Evolutionary conservation across 2,888 invertebrate species (phyloP).

Genomic region (Agonum fuliginosum): DNA sequence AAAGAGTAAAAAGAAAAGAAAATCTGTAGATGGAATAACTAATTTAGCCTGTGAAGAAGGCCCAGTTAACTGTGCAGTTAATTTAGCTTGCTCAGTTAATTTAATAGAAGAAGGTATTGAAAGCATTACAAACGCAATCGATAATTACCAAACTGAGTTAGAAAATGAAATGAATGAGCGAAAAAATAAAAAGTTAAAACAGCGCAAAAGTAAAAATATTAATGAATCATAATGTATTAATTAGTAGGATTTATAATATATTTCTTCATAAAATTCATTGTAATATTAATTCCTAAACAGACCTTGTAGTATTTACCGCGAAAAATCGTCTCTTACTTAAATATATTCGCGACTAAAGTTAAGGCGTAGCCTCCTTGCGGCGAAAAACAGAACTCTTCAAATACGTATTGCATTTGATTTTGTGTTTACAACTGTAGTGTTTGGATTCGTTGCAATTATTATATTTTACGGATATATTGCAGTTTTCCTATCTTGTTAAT

Average conservation of each 20-base stretch:
- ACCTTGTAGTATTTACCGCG: too few relatives aligned
- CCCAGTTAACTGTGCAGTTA: constrained; percentile 20
- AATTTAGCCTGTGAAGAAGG: constrained; percentile 54
- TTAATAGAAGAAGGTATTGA: constrained; percentile 63
- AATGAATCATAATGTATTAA: constrained; percentile 2
- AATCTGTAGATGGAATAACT: constrained; percentile 38
- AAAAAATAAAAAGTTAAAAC: constrained; percentile 61
- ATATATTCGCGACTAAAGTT: too few relatives aligned
- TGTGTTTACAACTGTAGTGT: too few relatives aligned
- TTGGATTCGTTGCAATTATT: too few relatives aligned
- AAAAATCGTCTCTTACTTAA: too few relatives aligned
- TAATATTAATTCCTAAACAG: too few relatives aligned
- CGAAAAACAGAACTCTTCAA: too few relatives aligned
- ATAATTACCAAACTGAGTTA: constrained; percentile 69
- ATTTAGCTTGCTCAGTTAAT: constrained; percentile 59
- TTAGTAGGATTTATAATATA: constrained; percentile 1
- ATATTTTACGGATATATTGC: too few relatives aligned
- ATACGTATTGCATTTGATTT: too few relatives aligned
- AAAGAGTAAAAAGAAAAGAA: constrained; percentile 55
- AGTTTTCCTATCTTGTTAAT: too few relatives aligned
- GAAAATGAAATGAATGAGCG: constrained; percentile 71
- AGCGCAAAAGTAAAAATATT: neutral
- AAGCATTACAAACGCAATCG: constrained; percentile 67
- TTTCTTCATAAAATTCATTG: neutral
- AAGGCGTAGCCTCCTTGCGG: too few relatives aligned